Percentiles rank a stretch among this genome's conserved stretches.
These are phyloP conservation scores for Drosophila colorata DNA, from an alignment of 2,888 invertebrate genomes.

Conservation along the genomic window DNA sequence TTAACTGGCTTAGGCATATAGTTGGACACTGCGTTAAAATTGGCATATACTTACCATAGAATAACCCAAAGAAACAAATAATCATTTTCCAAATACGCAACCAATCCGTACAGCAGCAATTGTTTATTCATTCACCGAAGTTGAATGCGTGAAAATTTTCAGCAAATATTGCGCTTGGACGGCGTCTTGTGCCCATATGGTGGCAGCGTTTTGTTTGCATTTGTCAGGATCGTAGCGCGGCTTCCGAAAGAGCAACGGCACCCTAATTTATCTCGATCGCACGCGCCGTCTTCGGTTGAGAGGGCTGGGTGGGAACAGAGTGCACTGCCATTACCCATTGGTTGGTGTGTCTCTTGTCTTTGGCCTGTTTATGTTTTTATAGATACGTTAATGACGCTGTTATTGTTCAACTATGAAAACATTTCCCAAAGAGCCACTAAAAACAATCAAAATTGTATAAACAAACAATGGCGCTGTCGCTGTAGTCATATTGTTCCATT, in stretches of 20 bases:
- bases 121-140: conserved; percentile 58
- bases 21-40: not conserved
- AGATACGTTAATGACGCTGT: conserved; percentile 78
- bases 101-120: conserved; percentile 43
- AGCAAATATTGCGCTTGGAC: conserved; percentile 62
- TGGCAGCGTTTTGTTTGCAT: conserved; percentile 59
- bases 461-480: conserved; percentile 75
- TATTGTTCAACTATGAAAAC: conserved; percentile 73
- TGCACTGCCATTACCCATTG: conserved; percentile 36
- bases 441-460: conserved; percentile 76
- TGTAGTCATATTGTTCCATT: conserved; percentile 67
- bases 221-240: conserved; percentile 39
- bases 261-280: conserved; percentile 61
- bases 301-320: conserved; percentile 55
- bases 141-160: conserved; percentile 64
- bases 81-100: conserved; percentile 21
- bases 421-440: conserved; percentile 62
- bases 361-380: conserved; percentile 77
- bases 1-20: not conserved
- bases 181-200: conserved; percentile 74
- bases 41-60: not conserved
- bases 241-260: conserved; percentile 39
- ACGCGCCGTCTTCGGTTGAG: conserved; percentile 54
- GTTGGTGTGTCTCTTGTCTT: conserved; percentile 67
- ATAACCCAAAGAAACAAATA: conserved; percentile 9